Conservation (phyloP, 2,113 vertebrate species). For the Clarias magur region DNA sequence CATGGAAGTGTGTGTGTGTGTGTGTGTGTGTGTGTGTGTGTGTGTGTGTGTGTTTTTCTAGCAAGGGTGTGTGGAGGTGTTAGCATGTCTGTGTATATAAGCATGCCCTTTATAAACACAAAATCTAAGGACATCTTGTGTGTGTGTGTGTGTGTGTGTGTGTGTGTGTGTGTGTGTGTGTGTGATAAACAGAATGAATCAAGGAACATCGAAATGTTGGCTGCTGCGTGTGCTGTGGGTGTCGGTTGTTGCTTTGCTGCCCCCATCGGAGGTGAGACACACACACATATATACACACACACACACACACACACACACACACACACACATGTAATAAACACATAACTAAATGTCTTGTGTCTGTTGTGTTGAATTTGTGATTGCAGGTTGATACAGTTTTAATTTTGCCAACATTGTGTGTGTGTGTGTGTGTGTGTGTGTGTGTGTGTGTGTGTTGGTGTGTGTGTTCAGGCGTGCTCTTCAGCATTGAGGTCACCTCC, state of each 20-base stretch:
- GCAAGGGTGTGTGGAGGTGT: background rate
- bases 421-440: slow-evolving; percentile 36
- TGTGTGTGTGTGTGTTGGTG: slow-evolving; percentile 17
- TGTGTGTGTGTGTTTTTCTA: slow-evolving; percentile 25
- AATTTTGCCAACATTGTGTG: background rate
- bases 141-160: slow-evolving; percentile 28
- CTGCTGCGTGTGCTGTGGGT: slow-evolving; percentile 91
- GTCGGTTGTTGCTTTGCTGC: slow-evolving; percentile 96
- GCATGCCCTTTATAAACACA: background rate
- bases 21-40: slow-evolving; percentile 16
- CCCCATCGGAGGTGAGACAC: slow-evolving; percentile 87
- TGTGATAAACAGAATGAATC: slow-evolving; percentile 73
- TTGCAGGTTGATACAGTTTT: background rate
- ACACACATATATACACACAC: background rate
- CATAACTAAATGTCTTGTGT: background rate
- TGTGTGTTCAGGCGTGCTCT: slow-evolving; percentile 83
- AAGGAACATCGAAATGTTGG: slow-evolving; percentile 96
- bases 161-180: slow-evolving; percentile 37
- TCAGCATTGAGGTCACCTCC: slow-evolving; percentile 98
- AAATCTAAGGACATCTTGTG: slow-evolving; percentile 14
- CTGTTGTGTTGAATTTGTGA: background rate
- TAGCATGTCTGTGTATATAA: slow-evolving; percentile 30
- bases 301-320: slow-evolving; percentile 4
- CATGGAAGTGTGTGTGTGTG: background rate
- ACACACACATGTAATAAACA: slow-evolving; percentile 16